These are phyloP conservation scores for Coleophora deauratella DNA, from an alignment of 2,888 invertebrate genomes.

Conservation along the genomic window DNA sequence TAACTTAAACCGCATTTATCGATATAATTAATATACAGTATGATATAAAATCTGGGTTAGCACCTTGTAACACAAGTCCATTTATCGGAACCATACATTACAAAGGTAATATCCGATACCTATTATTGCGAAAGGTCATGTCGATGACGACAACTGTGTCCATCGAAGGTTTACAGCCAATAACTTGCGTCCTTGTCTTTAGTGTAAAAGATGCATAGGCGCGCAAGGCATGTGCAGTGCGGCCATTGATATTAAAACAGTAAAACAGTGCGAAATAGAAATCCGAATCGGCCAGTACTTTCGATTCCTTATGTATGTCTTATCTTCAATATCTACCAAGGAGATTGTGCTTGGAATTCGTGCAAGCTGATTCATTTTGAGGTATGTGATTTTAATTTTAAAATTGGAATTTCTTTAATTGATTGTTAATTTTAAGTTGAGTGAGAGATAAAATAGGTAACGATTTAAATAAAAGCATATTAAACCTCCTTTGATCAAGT, in stretches of 20 bases:
- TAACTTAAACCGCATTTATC: too few species aligned
- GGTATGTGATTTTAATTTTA: constrained; percentile 32
- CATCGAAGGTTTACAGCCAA: constrained; percentile 24
- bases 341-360: background rate
- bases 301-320: constrained; percentile 5
- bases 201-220: constrained; percentile 49
- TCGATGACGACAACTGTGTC: constrained; percentile 7
- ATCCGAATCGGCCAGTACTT: background rate
- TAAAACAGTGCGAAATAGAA: constrained; percentile 20
- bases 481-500: too few species aligned
- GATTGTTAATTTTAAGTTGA: too few species aligned
- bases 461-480: too few species aligned
- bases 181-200: constrained; percentile 33
- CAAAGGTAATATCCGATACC: too few species aligned
- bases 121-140: constrained; percentile 12
- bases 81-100: too few species aligned
- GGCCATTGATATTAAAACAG: constrained; percentile 34
- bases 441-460: too few species aligned
- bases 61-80: too few species aligned
- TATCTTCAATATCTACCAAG: background rate
- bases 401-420: too few species aligned
- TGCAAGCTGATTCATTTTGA: constrained; percentile 59
- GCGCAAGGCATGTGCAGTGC: constrained; percentile 37
- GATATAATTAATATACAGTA: too few species aligned
- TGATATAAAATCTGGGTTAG: too few species aligned